Percentiles rank a stretch among this genome's conserved stretches.
phyloP scores from a whole-genome alignment of 2,113 vertebrate species.

The Pseudolaguvia tuberculata region DNA sequence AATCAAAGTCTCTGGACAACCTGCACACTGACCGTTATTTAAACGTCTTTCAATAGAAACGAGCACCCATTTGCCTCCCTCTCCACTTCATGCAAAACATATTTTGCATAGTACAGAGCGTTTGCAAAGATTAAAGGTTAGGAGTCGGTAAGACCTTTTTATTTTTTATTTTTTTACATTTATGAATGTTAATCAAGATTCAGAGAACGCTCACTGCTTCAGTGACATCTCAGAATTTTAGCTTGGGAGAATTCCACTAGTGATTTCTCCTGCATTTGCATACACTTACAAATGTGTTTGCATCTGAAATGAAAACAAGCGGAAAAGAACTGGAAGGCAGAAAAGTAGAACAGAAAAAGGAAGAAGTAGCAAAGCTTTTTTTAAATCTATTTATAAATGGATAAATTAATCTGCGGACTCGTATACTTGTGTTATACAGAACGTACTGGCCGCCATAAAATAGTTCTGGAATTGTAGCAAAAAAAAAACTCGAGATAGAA shows the following conservation, averaged over 20 bases:
- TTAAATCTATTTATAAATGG: not conserved
- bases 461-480: too few species aligned
- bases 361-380: not conserved
- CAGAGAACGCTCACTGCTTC: not conserved
- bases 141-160: not conserved
- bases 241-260: not conserved
- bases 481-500: not conserved
- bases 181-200: constrained; percentile 1
- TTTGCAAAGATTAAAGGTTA: not conserved
- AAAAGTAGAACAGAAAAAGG: not conserved
- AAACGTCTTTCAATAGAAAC: constrained; percentile 9
- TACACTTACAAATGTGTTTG: not conserved
- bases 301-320: not conserved
- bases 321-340: not conserved
- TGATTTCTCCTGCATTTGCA: not conserved
- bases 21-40: not conserved
- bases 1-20: constrained; percentile 42
- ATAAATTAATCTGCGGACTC: not conserved
- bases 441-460: not conserved
- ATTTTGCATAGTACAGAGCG: constrained; percentile 1
- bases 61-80: not conserved
- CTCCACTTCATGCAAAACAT: not conserved
- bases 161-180: not conserved
- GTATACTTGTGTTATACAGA: not conserved
- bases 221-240: not conserved